These are phyloP conservation scores for Ophonus ardosiacus DNA, from an alignment of 2,888 invertebrate species.

Conservation along the genomic window DNA sequence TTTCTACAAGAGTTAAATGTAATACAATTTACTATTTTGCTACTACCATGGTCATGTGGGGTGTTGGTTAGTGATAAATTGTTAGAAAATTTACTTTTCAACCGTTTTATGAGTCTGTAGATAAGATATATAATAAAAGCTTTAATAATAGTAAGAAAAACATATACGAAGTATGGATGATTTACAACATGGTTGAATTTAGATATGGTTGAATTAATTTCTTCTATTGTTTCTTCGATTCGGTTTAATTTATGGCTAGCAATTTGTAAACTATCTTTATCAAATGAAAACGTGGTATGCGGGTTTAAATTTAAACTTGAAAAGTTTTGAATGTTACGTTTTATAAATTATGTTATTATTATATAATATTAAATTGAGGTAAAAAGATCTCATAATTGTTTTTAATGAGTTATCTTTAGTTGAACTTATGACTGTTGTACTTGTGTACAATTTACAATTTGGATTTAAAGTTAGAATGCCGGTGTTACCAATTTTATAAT, in stretches of 20 bases:
- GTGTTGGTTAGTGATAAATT: too few species aligned
- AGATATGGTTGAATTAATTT: neutral
- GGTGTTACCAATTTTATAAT: neutral
- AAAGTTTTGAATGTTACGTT: neutral
- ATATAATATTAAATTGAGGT: neutral
- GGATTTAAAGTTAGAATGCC: neutral
- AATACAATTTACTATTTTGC: too few species aligned
- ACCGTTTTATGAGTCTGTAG: too few species aligned
- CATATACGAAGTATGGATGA: neutral
- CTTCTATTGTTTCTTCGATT: neutral
- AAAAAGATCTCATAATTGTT: neutral
- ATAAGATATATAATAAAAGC: too few species aligned
- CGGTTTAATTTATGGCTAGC: too few species aligned
- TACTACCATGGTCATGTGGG: too few species aligned
- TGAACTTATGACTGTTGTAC: neutral
- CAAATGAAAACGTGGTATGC: too few species aligned
- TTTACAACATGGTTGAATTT: neutral
- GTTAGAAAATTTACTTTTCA: too few species aligned
- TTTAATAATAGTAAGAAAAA: neutral
- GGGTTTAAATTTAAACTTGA: neutral
- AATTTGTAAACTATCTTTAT: too few species aligned
- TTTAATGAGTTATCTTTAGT: neutral
- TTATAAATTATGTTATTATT: neutral
- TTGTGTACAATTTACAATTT: conserved; percentile 4
- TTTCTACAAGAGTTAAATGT: too few species aligned